Evolutionary conservation across 2,888 invertebrate genomes (phyloP).

Genomic region (Alloplasta piceator): DNA sequence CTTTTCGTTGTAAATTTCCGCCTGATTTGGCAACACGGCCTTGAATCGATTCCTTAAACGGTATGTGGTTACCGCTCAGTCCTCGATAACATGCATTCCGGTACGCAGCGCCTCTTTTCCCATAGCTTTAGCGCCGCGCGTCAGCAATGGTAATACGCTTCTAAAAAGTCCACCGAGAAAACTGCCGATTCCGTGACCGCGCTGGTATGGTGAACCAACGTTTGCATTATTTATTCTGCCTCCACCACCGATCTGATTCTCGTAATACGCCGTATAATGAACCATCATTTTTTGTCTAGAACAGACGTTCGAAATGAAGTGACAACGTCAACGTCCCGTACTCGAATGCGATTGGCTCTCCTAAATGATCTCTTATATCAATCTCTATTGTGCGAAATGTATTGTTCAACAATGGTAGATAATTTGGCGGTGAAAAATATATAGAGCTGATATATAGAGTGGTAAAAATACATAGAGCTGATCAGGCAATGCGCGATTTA

Average conservation of each 20-base stretch:
- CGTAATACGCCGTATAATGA: conserved; percentile 18
- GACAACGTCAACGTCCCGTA: no score
- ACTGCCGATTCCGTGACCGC: conserved; percentile 46
- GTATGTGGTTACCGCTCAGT: conserved; percentile 2
- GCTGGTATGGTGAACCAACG: conserved; percentile 33
- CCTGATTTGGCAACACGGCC: conserved; percentile 19
- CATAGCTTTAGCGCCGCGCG: conserved; percentile 22
- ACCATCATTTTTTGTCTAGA: no score
- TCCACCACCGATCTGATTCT: conserved; percentile 14
- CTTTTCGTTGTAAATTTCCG: conserved; percentile 36
- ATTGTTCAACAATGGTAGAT: no score
- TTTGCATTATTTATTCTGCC: conserved; percentile 41
- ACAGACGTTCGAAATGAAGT: no score
- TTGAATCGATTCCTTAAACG: conserved; percentile 11
- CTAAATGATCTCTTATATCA: no score
- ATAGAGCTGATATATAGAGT: no score
- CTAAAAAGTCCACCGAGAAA: conserved; percentile 44
- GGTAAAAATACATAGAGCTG: no score
- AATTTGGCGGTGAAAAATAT: no score
- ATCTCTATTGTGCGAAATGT: no score
- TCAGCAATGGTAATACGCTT: conserved; percentile 18
- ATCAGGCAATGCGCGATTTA: no score
- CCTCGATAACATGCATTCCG: conserved; percentile 20
- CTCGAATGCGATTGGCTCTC: no score
- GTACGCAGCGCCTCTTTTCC: conserved; percentile 41